phyloP scores from a whole-genome alignment of 2,113 vertebrate genomes.

The Mesocricetus auratus region DNA sequence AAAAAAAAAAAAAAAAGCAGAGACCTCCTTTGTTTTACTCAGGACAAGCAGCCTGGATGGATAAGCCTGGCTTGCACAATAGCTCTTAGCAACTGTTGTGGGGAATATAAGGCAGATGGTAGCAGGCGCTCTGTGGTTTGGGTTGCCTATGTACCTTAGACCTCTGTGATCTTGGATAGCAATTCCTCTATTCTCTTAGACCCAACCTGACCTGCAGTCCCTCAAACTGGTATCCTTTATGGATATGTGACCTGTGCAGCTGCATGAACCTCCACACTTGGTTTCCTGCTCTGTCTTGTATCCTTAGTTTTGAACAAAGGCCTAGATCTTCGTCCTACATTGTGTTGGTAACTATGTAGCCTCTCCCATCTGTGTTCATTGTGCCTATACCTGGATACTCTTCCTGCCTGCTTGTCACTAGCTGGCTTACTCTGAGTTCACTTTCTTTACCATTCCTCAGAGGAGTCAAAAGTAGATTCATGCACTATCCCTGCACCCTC shows the following conservation, averaged over 20 bases:
- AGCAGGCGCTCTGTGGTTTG: neutral
- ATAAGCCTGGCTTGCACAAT: neutral
- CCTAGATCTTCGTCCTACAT: neutral
- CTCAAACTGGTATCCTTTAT: neutral
- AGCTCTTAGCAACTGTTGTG: neutral
- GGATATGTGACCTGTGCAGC: neutral
- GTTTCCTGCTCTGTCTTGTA: neutral
- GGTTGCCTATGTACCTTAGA: neutral
- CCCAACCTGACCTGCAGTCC: neutral
- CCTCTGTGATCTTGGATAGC: neutral
- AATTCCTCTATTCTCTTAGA: neutral
- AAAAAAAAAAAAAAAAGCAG: too few relatives aligned
- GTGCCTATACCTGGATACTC: neutral
- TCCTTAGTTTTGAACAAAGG: neutral
- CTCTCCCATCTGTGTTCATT: neutral
- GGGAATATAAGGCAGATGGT: neutral
- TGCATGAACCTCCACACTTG: neutral
- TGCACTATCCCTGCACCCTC: neutral
- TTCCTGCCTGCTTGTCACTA: neutral
- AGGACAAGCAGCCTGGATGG: neutral
- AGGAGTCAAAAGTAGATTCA: neutral
- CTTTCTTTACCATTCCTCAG: neutral
- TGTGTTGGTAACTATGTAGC: neutral
- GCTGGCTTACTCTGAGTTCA: neutral
- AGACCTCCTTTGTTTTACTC: conserved; percentile 42